Base-by-base conservation (phyloP, 2,888 invertebrate genomes). In the Cylloceria caligata region DNA sequence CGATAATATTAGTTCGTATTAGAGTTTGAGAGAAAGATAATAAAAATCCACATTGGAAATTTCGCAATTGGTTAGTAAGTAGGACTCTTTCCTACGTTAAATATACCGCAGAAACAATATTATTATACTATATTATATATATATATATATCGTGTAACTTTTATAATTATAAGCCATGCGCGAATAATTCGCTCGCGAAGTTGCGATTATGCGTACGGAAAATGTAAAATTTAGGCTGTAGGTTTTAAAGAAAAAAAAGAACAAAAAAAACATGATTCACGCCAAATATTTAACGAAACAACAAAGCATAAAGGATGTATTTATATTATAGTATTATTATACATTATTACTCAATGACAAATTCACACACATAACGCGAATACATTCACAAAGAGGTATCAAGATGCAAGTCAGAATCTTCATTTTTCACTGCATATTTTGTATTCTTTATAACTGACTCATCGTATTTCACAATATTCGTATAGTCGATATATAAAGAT, bases 281-380 rank as follows among this genome's bases (percentile, higher is more conserved):
- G 88, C 90, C 90, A 91, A 91, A 91, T 89, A 90, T 89, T 87
- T 85, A 86, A 82, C 52, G 62, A 67, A 73, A 73, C 11, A 72
- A 30, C 30, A 30, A 79, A 68, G 49, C 47, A 75, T 77, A 69
- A 78, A 83, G 68, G 67, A 86, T 80, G 73, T 88, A 89, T 89
- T 87, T 88, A 87, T 88, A 86, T 85, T 84, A 88, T 85, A 84
- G 84, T 85, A 86, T 84, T 83, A 86, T 85, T 81, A 81, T 83
- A 79, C 55, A 71, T 62, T 65, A 65, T 34, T 30, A 60, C 60
- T 16, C 60, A 60, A 34, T 57, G 55, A 57, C 27, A 60, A 16
- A 36, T 34, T 34, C 34, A 36, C 16, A 55, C 55, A 78, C 57
- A 60, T n/a, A 45, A 57, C 42, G 45, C 60, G 30, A 45, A 72